Evolutionary conservation across 2,888 invertebrate genomes (phyloP).

Genomic region (Watsonalla binaria): DNA sequence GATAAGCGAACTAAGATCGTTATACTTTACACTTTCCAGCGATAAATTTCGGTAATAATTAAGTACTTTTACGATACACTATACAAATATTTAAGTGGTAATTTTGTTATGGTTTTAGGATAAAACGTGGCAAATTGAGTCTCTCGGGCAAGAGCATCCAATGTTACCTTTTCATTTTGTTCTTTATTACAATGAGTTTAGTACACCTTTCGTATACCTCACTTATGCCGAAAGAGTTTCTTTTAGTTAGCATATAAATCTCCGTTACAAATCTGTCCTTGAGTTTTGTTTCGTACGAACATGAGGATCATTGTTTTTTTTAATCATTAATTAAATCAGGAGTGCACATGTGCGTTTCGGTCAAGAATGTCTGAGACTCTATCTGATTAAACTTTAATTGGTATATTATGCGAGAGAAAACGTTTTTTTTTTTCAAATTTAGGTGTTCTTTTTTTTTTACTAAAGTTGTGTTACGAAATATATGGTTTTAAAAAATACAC

Average conservation of each 20-base stretch:
- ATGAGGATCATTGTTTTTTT: neutral
- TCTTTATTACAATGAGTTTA: too few relatives aligned
- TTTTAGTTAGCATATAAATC: too few relatives aligned
- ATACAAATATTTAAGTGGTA: constrained; percentile 32
- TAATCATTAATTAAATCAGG: neutral
- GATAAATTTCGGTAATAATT: constrained; percentile 55
- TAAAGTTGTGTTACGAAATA: too few relatives aligned
- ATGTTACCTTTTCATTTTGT: neutral
- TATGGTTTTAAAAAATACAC: too few relatives aligned
- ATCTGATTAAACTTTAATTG: neutral
- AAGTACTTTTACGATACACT: constrained; percentile 40
- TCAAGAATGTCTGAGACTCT: neutral
- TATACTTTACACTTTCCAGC: constrained; percentile 67
- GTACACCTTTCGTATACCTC: too few relatives aligned
- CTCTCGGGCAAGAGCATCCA: neutral
- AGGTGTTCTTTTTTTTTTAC: too few relatives aligned
- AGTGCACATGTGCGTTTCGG: neutral
- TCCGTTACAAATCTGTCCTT: too few relatives aligned
- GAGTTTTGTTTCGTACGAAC: neutral
- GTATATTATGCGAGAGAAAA: neutral
- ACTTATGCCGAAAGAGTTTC: too few relatives aligned
- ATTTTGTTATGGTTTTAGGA: constrained; percentile 7
- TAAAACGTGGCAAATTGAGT: neutral
- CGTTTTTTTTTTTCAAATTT: too few relatives aligned
- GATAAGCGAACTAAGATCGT: constrained; percentile 66